Base-by-base conservation (phyloP, 2,888 invertebrate species). In the Caenorhabditis sinica region DNA sequence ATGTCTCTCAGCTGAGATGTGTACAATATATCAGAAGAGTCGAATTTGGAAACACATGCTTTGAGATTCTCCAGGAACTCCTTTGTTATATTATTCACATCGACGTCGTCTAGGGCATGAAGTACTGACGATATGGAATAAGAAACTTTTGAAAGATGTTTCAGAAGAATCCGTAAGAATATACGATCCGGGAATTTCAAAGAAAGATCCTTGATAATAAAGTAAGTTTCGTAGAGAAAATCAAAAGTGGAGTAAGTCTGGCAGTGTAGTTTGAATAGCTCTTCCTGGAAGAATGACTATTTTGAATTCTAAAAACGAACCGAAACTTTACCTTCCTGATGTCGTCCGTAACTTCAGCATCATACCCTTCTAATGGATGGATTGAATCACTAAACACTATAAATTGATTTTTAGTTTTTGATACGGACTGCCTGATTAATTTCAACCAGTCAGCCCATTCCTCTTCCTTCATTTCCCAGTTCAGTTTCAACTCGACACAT, bases 361-460 rank as follows among this genome's bases (percentile, higher is more conserved):
- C 68, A 20, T 17, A 33, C 0, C 4, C n/a, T 17, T 33, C 58
- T 28, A 25, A 9, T 4, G 30, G 17, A n/a, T 30, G 20, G 1
- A 61, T 25, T 3, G 61, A 8, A 2, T 40, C 56, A 17, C 40
- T 6, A 15, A 61, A 49, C 11, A 2, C 20, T 36, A 25, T 17
- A 4, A 20, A 73, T 30, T 51, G 61, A 17, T 49, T 73, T 43
- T 63, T 73, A 1, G 61, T 20, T 17, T 25, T 30, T 13, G 33
- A 49, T 8, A 61, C 36, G 15, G 36, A 20, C 0, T 33, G 23
- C 6, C 43, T 20, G 11, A 73, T 8, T 8, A 5, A 0, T 25
- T 51, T 73, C 61, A 73, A 36, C 51, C 51, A 73, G 20, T 61
- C 20, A 20, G 23, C 36, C 73, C 61, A 73, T 23, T 73, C 45